phyloP scores from a whole-genome alignment of 2,113 vertebrate species.

The Cepphus grylle region DNA sequence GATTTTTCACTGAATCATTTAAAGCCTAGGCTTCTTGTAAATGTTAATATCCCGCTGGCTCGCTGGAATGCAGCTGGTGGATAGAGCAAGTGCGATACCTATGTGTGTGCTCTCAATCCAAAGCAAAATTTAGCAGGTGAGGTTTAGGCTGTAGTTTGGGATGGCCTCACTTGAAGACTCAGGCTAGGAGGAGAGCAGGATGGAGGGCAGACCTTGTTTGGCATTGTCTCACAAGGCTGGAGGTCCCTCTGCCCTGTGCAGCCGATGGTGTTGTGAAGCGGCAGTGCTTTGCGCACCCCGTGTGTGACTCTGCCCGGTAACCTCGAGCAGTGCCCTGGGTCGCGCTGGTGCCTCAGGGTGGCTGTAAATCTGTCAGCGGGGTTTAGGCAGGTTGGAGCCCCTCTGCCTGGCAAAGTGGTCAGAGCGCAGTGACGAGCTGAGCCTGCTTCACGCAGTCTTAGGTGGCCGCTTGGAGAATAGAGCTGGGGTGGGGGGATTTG shows the following conservation, averaged over 20 bases:
- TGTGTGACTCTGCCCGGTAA: fast-evolving
- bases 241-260: background rate
- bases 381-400: fast-evolving
- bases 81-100: background rate
- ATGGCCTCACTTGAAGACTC: background rate
- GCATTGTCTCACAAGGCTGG: fast-evolving
- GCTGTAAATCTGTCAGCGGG: background rate
- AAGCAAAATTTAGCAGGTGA: background rate
- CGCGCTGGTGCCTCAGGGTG: fast-evolving
- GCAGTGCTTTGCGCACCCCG: background rate
- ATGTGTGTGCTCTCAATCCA: background rate
- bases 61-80: background rate
- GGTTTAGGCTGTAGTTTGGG: background rate
- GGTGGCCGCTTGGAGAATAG: fast-evolving
- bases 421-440: fast-evolving
- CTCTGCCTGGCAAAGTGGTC: background rate
- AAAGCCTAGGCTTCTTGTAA: constrained; percentile 34
- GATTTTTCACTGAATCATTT: constrained; percentile 47
- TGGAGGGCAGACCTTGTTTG: background rate
- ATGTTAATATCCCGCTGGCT: constrained; percentile 46
- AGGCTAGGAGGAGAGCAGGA: background rate
- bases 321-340: background rate
- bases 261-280: fast-evolving
- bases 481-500: fast-evolving
- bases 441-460: background rate